Conservation (phyloP, 2,797 vertebrate genomes). For the Xenops minutus region DNA sequence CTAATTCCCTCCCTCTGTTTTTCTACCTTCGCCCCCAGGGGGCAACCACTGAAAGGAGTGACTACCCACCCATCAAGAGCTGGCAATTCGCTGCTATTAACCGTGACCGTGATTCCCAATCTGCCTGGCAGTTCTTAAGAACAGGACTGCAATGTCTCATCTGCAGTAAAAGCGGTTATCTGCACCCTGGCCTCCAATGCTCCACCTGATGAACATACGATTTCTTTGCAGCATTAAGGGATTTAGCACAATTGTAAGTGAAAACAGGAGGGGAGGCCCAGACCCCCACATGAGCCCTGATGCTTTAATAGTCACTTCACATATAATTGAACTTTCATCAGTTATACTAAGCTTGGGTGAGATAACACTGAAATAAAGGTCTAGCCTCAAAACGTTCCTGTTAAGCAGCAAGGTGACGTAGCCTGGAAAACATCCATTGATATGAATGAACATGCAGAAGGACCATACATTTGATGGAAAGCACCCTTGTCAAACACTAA, state of each 20-base stretch:
- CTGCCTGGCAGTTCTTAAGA: conserved; percentile 80
- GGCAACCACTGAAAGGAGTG: conserved; percentile 83
- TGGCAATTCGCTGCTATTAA: conserved; percentile 83
- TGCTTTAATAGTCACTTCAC: conserved; percentile 73
- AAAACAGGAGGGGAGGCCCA: conserved; percentile 65
- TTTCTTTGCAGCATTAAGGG: conserved; percentile 71
- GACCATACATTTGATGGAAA: not conserved
- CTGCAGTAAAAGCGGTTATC: conserved; percentile 79
- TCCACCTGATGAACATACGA: conserved; percentile 72
- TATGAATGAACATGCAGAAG: not conserved
- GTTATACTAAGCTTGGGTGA: conserved; percentile 65
- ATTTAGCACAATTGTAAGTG: conserved; percentile 65
- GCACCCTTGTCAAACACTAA: not conserved
- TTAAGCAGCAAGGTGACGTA: not conserved
- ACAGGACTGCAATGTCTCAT: conserved; percentile 78
- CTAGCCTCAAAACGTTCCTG: conserved; percentile 12
- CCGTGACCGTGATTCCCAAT: conserved; percentile 82
- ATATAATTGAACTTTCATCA: conserved; percentile 74
- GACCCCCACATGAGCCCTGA: conserved; percentile 71
- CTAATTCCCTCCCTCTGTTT: conserved; percentile 85
- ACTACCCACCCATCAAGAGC: conserved; percentile 85
- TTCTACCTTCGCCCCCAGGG: conserved; percentile 85
- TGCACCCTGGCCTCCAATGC: conserved; percentile 75
- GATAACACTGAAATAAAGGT: conserved; percentile 36
- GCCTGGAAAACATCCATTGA: not conserved